phyloP scores from a whole-genome alignment of 2,888 invertebrate species.

The Ganaspis brasiliensis region DNA sequence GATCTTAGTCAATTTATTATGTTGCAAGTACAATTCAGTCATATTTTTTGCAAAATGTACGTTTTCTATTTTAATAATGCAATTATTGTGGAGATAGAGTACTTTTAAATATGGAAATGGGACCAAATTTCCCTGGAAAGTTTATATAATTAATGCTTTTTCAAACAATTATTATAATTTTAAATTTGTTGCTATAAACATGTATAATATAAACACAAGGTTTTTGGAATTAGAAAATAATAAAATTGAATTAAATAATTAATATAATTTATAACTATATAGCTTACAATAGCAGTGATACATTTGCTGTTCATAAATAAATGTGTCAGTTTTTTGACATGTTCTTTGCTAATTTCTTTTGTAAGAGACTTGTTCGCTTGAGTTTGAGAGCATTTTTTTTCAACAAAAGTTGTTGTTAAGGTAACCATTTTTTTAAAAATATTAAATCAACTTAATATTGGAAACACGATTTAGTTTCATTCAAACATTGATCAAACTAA shows the following conservation, averaged over 20 bases:
- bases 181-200: slow-evolving; percentile 7
- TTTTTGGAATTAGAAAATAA: not conserved
- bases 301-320: slow-evolving; percentile 84
- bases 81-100: slow-evolving; percentile 91
- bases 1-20: slow-evolving; percentile 88
- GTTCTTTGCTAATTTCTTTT: slow-evolving; percentile 66
- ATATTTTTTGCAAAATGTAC: slow-evolving; percentile 85
- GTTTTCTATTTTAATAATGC: slow-evolving; percentile 88
- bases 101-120: slow-evolving; percentile 82
- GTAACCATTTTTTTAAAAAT: slow-evolving; percentile 71
- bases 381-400: slow-evolving; percentile 70
- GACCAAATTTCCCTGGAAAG: slow-evolving; percentile 75
- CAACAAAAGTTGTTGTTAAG: slow-evolving; percentile 70
- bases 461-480: too few relatives aligned
- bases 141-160: not conserved
- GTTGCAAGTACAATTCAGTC: slow-evolving; percentile 88
- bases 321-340: slow-evolving; percentile 77
- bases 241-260: not conserved
- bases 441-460: too few relatives aligned
- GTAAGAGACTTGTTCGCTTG: slow-evolving; percentile 69
- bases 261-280: not conserved
- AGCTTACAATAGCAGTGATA: slow-evolving; percentile 83
- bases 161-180: too few relatives aligned
- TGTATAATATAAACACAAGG: too few relatives aligned
- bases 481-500: too few relatives aligned